A percentile compares a stretch with the other conserved stretches of the same genome.
phyloP scores from a whole-genome alignment of 2,797 vertebrate genomes.

The Salarias fasciatus region DNA sequence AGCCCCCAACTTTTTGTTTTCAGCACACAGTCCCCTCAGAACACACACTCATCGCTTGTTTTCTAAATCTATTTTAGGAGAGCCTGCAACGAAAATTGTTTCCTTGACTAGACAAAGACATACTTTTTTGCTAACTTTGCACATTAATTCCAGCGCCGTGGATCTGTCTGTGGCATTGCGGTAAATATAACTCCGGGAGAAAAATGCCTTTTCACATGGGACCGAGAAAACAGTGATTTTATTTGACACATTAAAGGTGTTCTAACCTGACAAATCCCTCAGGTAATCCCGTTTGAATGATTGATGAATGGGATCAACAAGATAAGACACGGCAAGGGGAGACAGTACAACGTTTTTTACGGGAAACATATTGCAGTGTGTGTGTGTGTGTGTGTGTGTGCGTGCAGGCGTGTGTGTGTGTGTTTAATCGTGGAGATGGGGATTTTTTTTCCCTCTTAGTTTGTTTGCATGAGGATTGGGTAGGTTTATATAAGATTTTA shows the following conservation, averaged over 20 bases:
- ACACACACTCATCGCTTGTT: neutral
- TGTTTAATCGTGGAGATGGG: too few relatives aligned
- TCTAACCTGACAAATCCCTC: neutral
- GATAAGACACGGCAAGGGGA: slow-evolving; percentile 3
- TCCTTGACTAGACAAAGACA: neutral
- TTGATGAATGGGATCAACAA: slow-evolving; percentile 1
- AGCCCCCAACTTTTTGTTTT: slow-evolving; percentile 9
- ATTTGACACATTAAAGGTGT: neutral
- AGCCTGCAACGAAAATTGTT: neutral
- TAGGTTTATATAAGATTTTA: too few relatives aligned
- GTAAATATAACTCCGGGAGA: neutral
- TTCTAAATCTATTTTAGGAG: slow-evolving; percentile 5
- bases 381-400: too few relatives aligned
- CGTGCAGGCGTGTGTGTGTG: too few relatives aligned
- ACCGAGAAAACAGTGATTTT: neutral
- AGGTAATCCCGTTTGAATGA: neutral
- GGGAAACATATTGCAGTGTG: neutral
- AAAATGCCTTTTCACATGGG: neutral
- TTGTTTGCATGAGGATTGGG: too few relatives aligned
- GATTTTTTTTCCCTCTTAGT: too few relatives aligned
- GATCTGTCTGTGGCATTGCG: neutral
- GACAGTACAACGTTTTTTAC: neutral
- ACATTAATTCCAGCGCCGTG: neutral
- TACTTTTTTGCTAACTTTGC: slow-evolving; percentile 5
- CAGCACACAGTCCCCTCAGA: slow-evolving; percentile 4